Conservation (phyloP, 2,113 vertebrate species). For the Bos indicus region DNA sequence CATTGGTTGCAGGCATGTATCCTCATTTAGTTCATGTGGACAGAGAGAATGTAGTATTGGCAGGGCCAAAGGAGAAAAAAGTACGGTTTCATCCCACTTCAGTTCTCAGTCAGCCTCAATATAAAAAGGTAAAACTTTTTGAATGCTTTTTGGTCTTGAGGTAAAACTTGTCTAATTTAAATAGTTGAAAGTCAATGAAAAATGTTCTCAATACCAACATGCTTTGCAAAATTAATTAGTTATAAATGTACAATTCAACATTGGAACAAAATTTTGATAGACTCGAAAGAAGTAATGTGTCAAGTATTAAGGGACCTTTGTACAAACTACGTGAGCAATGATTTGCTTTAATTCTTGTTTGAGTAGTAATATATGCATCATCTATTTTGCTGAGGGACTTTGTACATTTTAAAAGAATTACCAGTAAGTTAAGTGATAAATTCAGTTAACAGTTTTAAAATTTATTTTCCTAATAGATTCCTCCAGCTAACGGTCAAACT, state of each 20-base stretch:
- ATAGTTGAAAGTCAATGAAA: not conserved
- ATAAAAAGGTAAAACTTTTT: conserved; percentile 87
- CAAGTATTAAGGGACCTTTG: not conserved
- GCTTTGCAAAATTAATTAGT: not conserved
- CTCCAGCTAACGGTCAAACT: conserved; percentile 83
- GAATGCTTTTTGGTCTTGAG: conserved; percentile 11
- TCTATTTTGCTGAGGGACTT: not conserved
- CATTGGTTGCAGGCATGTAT: conserved; percentile 94
- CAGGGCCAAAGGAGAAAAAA: conserved; percentile 88
- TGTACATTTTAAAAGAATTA: conserved; percentile 27
- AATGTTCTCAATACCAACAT: not conserved
- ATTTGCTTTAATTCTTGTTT: conserved; percentile 15
- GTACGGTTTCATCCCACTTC: conserved; percentile 93
- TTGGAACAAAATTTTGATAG: conserved; percentile 11
- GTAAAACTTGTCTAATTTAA: not conserved
- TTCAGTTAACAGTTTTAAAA: not conserved
- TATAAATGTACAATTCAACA: not conserved
- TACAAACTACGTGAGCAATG: not conserved
- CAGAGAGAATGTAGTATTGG: conserved; percentile 80
- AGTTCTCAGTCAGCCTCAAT: conserved; percentile 87
- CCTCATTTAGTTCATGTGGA: conserved; percentile 91
- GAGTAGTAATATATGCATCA: not conserved
- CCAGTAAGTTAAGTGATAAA: not conserved
- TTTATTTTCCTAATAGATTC: conserved; percentile 79
- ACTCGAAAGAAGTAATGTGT: not conserved